phyloP scores from a whole-genome alignment of 2,797 vertebrate genomes.

The Pogonophryne albipinna region DNA sequence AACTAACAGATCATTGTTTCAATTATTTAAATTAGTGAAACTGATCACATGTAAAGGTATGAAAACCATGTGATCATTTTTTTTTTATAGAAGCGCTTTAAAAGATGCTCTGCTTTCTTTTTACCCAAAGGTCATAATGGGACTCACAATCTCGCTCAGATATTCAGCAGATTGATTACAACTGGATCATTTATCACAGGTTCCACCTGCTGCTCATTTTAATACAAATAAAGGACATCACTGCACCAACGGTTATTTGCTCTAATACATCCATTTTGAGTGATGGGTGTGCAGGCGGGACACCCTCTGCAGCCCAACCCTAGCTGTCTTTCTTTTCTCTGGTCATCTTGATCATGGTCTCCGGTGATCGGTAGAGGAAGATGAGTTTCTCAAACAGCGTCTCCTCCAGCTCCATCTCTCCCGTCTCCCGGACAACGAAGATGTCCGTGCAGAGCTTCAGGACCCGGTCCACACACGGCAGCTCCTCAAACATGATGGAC shows the following conservation, averaged over 20 bases:
- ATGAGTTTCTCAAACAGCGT: slow-evolving; percentile 87
- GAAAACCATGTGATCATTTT: background rate
- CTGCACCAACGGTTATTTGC: slow-evolving; percentile 20
- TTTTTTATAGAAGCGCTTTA: background rate
- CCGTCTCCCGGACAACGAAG: slow-evolving; percentile 85
- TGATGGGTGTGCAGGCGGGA: background rate
- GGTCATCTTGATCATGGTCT: slow-evolving; percentile 86
- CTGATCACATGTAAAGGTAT: background rate
- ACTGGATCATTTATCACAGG: background rate
- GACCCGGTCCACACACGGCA: slow-evolving; percentile 84
- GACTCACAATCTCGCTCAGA: background rate
- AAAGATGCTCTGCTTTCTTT: background rate
- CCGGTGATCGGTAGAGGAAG: slow-evolving; percentile 81
- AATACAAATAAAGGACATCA: background rate
- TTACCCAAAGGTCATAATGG: background rate
- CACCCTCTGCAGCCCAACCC: background rate
- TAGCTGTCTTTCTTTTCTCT: slow-evolving; percentile 82
- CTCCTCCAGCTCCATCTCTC: slow-evolving; percentile 87
- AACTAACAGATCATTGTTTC: background rate
- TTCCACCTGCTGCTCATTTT: background rate
- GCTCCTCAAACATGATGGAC: slow-evolving; percentile 88
- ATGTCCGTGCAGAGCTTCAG: slow-evolving; percentile 87
- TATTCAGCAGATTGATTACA: background rate
- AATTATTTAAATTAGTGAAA: background rate
- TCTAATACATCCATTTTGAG: slow-evolving; percentile 1